phyloP scores from a whole-genome alignment of 2,113 vertebrate species.

The Oriolus oriolus region DNA sequence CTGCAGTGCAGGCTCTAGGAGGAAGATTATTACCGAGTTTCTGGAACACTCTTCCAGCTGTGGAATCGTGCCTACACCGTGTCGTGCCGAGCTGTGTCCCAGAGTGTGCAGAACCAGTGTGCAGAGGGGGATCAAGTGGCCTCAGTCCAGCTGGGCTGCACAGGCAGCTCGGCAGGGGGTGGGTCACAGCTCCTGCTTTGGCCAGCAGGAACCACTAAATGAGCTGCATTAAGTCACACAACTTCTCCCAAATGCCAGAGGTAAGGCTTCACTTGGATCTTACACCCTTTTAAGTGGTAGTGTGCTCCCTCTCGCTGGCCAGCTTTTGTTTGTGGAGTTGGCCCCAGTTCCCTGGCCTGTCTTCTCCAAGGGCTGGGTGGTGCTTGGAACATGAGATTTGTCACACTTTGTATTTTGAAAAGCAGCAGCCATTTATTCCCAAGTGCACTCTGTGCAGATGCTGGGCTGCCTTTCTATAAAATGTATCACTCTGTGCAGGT shows the following conservation, averaged over 20 bases:
- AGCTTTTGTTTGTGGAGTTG: not conserved
- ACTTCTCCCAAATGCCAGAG: not conserved
- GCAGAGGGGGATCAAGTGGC: not conserved
- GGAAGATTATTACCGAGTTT: not conserved
- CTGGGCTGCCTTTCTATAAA: not conserved
- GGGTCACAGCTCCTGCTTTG: not conserved
- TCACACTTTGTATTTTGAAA: not conserved
- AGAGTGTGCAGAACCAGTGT: not conserved
- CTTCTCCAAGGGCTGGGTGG: not conserved
- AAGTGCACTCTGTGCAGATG: not conserved
- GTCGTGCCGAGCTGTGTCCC: not conserved
- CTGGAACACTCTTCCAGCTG: not conserved
- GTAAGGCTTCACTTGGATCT: not conserved
- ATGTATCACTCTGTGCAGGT: not conserved
- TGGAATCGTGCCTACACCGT: not conserved
- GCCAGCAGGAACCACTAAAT: fast-evolving
- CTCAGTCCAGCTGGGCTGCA: not conserved
- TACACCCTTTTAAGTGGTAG: fast-evolving
- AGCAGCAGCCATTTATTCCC: slow-evolving; percentile 2
- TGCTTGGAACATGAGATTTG: not conserved
- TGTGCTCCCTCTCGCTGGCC: not conserved
- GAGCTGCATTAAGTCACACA: not conserved
- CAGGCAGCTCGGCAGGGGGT: fast-evolving
- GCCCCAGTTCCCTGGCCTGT: not conserved
- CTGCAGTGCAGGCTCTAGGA: slow-evolving; percentile 10